Base-by-base conservation (phyloP, 2,113 vertebrate genomes). In the Daubentonia madagascariensis region DNA sequence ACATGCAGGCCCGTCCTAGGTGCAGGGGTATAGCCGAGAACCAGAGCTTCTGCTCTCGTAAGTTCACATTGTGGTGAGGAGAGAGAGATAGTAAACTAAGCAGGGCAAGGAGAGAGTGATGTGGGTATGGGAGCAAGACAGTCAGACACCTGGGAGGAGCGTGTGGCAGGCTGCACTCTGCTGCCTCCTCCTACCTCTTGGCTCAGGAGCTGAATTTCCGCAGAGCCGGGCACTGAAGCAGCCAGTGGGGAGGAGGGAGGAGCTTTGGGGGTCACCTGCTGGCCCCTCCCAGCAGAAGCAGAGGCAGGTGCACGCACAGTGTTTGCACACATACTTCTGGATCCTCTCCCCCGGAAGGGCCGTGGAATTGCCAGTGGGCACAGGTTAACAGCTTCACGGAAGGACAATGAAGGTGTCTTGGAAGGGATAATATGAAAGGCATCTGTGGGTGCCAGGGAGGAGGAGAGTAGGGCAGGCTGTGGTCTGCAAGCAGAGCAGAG, bases 91-190 rank as follows among this genome's bases (percentile, higher is more conserved):
- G 45, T 18, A 16, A 61, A 8, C 30, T 18, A 73, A 7, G n/a
- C 32, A 28, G 32, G 76, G 32, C 5, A 13, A 63, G 45, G 8
- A 65, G 25, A 16, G 63, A 67, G 78, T 8, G 18, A 68, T 3
- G 1, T 6, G 2, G 30, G 50, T 0, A 22, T n/a, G 48, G 37
- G 0, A 43, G 45, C 8, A 4, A n/a, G 79, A 3, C 25, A 6
- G 12, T 23, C 5, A 5, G 28, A 23, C 0, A 7, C 13, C 43
- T 6, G 28, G 37, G 23, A 32, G 61, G 43, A 48, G 50, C 1
- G 6, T 12, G 18, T 8, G 6, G 43, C 25, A 3, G 22, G 35
- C 54, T 52, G n/a, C 40, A 30, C 20, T 50, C n/a, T 0, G 3
- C 40, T 23, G 59, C 30, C 16, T 50, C 73, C 65, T 57, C 48